Evolutionary conservation across 2,113 vertebrate species (phyloP).

Genomic region (Actenoides hombroni): DNA sequence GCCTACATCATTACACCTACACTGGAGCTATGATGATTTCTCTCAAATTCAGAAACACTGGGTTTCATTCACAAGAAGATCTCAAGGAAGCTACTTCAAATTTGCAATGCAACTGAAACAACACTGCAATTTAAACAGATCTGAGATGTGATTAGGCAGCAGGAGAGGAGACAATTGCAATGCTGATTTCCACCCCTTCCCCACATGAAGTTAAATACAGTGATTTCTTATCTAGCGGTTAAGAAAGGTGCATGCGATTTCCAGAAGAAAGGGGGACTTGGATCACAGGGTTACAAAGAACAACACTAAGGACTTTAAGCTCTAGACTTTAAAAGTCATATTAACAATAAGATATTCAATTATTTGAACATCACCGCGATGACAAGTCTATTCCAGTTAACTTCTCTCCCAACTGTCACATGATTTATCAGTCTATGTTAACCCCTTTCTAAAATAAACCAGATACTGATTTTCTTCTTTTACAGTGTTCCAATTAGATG

Average conservation of each 20-base stretch:
- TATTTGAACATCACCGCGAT: not conserved
- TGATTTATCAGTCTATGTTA: not conserved
- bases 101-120: not conserved
- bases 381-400: not conserved
- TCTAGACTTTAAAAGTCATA: constrained; percentile 70
- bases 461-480: constrained; percentile 42
- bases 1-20: not conserved
- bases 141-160: not conserved
- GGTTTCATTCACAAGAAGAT: not conserved
- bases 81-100: not conserved
- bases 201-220: not conserved
- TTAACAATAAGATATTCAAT: not conserved
- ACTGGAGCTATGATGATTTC: not conserved
- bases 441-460: constrained; percentile 42
- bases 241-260: constrained; percentile 51
- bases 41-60: not conserved
- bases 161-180: not conserved
- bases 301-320: constrained; percentile 58
- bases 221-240: not conserved
- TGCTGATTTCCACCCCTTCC: not conserved
- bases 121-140: not conserved
- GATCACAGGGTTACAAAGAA: constrained; percentile 50
- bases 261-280: not conserved
- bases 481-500: constrained; percentile 39
- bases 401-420: constrained; percentile 3